A percentile compares a stretch with the other conserved stretches of the same genome.
Evolutionary conservation across 2,113 vertebrate genomes (phyloP).

Genomic region (Petaurus breviceps): DNA sequence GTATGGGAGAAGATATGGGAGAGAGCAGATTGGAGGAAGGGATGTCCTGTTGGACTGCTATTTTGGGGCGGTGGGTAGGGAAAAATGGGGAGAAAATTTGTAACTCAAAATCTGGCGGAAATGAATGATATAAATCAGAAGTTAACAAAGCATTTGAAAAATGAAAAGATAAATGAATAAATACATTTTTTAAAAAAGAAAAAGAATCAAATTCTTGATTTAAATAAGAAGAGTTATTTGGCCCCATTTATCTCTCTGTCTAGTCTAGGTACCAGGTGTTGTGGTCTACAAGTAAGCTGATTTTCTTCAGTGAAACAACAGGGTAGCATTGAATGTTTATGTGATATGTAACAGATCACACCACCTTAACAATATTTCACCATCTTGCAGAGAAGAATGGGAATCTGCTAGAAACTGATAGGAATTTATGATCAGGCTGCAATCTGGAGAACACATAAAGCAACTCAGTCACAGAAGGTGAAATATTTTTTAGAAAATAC

Average conservation of each 20-base stretch:
- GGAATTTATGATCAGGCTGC: conserved; percentile 18
- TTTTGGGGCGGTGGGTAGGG: too few species aligned
- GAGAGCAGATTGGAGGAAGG: too few species aligned
- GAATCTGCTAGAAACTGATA: background rate
- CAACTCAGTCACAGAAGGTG: background rate
- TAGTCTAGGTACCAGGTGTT: accelerated
- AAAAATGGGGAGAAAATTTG: too few species aligned
- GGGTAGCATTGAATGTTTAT: background rate
- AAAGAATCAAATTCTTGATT: background rate
- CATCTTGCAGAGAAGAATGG: background rate
- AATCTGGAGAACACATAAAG: conserved; percentile 48
- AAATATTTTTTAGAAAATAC: background rate
- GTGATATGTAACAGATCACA: background rate
- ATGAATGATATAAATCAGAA: too few species aligned
- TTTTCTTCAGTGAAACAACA: background rate
- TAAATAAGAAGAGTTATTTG: background rate
- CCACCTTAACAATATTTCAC: background rate
- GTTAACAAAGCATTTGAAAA: too few species aligned
- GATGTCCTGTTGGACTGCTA: too few species aligned
- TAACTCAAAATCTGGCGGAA: too few species aligned
- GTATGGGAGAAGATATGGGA: too few species aligned
- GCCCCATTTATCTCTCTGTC: background rate
- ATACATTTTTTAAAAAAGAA: too few species aligned
- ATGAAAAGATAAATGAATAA: too few species aligned
- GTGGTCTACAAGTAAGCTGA: background rate